Conservation (phyloP, 2,113 vertebrate species). For the Centropristis striata region DNA sequence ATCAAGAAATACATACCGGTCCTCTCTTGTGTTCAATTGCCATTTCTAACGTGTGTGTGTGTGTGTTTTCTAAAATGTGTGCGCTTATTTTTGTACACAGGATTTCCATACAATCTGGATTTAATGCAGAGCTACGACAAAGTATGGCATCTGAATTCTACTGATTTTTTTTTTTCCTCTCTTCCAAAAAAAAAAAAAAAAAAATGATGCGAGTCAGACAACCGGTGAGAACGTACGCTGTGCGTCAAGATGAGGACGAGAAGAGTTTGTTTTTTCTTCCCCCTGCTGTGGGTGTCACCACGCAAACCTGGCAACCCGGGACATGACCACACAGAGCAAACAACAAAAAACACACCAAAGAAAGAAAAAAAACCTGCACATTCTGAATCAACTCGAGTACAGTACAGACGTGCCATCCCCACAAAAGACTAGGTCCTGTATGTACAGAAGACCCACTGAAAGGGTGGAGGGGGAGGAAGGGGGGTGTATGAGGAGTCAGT, state of each 20-base stretch:
- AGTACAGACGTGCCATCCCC: constrained; percentile 33
- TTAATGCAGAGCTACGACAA: constrained; percentile 64
- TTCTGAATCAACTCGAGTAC: constrained; percentile 64
- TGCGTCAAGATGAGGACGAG: constrained; percentile 33
- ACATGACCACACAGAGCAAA: constrained; percentile 66
- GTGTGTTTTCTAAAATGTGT: constrained; percentile 56
- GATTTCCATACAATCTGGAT: constrained; percentile 64
- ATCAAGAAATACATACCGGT: constrained; percentile 80
- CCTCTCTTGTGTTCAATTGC: constrained; percentile 42
- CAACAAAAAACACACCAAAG: constrained; percentile 8
- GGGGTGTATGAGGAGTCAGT: constrained; percentile 1
- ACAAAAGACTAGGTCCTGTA: constrained; percentile 30
- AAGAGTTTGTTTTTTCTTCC: neutral
- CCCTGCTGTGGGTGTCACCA: constrained; percentile 21
- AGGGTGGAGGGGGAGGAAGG: neutral
- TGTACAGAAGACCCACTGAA: constrained; percentile 41
- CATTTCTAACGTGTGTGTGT: constrained; percentile 50
- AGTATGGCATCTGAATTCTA: constrained; percentile 64
- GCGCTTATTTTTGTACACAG: constrained; percentile 58
- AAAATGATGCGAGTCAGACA: constrained; percentile 47
- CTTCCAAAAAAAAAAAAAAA: constrained; percentile 52
- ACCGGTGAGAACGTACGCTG: constrained; percentile 34
- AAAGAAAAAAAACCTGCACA: constrained; percentile 26
- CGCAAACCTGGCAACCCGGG: constrained; percentile 47
- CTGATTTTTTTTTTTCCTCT: neutral